Conservation (phyloP, 2,113 vertebrate genomes). For the Neogale vison region DNA sequence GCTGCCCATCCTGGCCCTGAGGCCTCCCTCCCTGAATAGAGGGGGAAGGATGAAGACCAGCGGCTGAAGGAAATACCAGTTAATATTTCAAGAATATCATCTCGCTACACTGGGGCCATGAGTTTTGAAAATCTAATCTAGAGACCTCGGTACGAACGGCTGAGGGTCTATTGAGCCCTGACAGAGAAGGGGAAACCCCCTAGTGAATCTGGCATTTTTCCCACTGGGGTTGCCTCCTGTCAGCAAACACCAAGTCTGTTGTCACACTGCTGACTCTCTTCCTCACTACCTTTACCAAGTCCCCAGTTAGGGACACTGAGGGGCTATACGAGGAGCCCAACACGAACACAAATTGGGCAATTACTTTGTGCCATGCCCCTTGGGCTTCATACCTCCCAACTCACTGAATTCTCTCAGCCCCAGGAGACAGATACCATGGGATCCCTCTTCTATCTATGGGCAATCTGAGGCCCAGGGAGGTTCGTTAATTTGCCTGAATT, state of each 20-base stretch:
- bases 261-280: background rate
- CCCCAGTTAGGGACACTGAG: background rate
- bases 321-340: background rate
- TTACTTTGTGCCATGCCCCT: background rate
- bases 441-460: background rate
- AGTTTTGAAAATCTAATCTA: background rate
- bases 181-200: background rate
- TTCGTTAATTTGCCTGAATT: background rate
- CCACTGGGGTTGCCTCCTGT: background rate
- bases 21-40: slow-evolving; percentile 28
- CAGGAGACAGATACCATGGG: background rate
- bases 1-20: background rate
- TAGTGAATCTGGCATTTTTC: background rate
- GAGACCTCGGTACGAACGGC: background rate
- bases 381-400: background rate
- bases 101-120: background rate
- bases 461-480: background rate
- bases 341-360: background rate
- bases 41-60: background rate
- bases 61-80: background rate
- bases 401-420: slow-evolving; percentile 5
- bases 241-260: background rate
- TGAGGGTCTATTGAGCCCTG: background rate
- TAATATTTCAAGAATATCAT: background rate
- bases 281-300: background rate